phyloP scores from a whole-genome alignment of 2,888 invertebrate species.

The Philopedon plagiatum region DNA sequence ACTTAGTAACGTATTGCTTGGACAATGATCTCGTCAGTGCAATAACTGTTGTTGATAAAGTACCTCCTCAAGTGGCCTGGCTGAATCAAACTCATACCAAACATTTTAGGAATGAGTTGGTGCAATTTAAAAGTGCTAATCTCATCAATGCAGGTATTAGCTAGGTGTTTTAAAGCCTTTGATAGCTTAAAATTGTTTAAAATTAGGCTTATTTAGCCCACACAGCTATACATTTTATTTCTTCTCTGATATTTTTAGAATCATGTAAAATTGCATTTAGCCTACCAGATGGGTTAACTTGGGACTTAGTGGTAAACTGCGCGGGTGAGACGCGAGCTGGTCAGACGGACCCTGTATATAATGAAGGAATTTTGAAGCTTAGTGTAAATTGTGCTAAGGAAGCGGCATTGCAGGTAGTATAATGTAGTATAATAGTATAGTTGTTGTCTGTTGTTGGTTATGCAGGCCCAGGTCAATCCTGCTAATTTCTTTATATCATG shows the following conservation, averaged over 20 bases:
- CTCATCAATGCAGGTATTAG: slow-evolving; percentile 86
- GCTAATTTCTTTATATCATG: no score
- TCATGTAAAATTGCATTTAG: slow-evolving; percentile 86
- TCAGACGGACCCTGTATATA: slow-evolving; percentile 91
- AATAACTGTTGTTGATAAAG: slow-evolving; percentile 91
- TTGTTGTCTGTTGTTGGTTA: no score
- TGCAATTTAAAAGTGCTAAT: slow-evolving; percentile 93
- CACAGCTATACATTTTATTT: not conserved
- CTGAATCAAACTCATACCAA: slow-evolving; percentile 81
- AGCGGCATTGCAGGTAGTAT: slow-evolving; percentile 74
- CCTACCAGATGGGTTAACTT: slow-evolving; percentile 73
- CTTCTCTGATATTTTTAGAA: slow-evolving; percentile 70
- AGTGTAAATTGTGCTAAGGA: slow-evolving; percentile 87
- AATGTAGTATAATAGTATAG: no score
- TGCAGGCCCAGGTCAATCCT: no score
- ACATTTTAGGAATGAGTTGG: slow-evolving; percentile 81
- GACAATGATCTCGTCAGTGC: slow-evolving; percentile 82
- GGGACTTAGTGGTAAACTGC: slow-evolving; percentile 90
- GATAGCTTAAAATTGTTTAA: no score
- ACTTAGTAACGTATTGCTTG: slow-evolving; percentile 86
- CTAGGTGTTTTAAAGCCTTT: no score
- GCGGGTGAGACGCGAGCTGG: slow-evolving; percentile 93
- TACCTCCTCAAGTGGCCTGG: slow-evolving; percentile 94
- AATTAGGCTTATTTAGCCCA: no score
- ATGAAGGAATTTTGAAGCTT: slow-evolving; percentile 88